These are phyloP conservation scores for Hirtodrosophila alboralis DNA, from an alignment of 2,888 invertebrate species.

Conservation along the genomic window DNA sequence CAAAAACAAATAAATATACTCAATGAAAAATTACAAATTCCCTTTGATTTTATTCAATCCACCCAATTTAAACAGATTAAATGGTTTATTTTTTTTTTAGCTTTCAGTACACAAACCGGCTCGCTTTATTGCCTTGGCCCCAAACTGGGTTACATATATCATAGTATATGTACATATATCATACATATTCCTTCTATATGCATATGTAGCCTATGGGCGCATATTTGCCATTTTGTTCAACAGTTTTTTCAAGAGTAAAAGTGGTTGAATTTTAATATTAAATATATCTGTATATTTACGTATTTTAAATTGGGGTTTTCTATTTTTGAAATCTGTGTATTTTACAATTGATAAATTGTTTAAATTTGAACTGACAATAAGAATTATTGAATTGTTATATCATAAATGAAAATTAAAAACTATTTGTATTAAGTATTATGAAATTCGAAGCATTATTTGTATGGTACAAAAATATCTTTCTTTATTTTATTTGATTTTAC, in stretches of 20 bases:
- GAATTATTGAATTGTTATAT: constrained; percentile 14
- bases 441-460: constrained; percentile 51
- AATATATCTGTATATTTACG: constrained; percentile 33
- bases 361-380: constrained; percentile 31
- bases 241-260: constrained; percentile 30
- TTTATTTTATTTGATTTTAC: constrained; percentile 15
- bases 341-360: constrained; percentile 55
- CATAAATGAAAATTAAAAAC: constrained; percentile 18
- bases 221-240: constrained; percentile 16
- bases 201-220: constrained; percentile 14
- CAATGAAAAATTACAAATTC: constrained; percentile 1
- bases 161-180: constrained; percentile 5
- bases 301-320: constrained; percentile 37
- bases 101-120: constrained; percentile 64
- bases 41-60: background rate
- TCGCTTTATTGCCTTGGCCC: constrained; percentile 67
- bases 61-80: constrained; percentile 1
- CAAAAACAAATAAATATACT: constrained; percentile 23
- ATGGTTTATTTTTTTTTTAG: constrained; percentile 22
- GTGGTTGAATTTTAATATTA: constrained; percentile 13
- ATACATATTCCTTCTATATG: constrained; percentile 3
- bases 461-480: constrained; percentile 64
- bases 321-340: constrained; percentile 48
- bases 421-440: constrained; percentile 18
- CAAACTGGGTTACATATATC: constrained; percentile 43